phyloP scores from a whole-genome alignment of 2,113 vertebrate species.

The Phoxinus phoxinus region DNA sequence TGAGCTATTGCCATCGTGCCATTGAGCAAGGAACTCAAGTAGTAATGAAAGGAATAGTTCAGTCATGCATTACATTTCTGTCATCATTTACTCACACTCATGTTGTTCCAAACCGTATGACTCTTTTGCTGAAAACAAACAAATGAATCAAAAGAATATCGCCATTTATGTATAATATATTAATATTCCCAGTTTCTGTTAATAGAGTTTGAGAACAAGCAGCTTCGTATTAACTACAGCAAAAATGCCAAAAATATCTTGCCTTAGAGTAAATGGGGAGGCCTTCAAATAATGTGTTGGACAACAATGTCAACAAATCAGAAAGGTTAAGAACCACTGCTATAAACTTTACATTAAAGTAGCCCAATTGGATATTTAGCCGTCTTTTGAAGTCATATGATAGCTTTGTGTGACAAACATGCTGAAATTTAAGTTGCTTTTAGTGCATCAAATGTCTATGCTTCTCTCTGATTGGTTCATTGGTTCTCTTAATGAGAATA shows the following conservation, averaged over 20 bases:
- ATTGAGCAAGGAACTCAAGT: not conserved
- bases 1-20: not conserved
- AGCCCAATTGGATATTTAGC: not conserved
- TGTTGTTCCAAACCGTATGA: not conserved
- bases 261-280: not conserved
- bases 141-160: not conserved
- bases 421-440: not conserved
- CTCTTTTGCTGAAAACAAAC: not conserved
- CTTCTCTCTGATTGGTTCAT: not conserved
- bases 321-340: not conserved
- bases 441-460: not conserved
- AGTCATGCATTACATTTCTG: not conserved
- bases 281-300: not conserved
- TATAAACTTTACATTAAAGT: not conserved
- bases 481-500: not conserved
- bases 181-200: not conserved
- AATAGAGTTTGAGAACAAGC: not conserved
- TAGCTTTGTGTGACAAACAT: not conserved
- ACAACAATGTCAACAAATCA: not conserved
- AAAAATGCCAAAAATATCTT: not conserved
- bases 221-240: not conserved
- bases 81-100: not conserved
- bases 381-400: not conserved
- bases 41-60: not conserved
- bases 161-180: not conserved